These are phyloP conservation scores for Cybosia mesomella DNA, from an alignment of 2,888 invertebrate species.

Conservation along the genomic window DNA sequence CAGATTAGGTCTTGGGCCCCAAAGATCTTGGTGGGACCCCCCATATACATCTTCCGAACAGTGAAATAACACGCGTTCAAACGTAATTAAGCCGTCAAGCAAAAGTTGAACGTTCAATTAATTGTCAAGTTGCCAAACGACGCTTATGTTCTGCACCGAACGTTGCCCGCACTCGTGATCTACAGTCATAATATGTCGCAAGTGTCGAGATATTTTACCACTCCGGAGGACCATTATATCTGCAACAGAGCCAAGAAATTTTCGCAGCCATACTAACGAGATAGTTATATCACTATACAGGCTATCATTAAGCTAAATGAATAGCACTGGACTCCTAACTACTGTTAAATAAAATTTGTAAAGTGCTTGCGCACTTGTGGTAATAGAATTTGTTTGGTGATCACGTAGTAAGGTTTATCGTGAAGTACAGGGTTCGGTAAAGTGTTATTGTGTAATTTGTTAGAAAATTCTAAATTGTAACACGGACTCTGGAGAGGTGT, in stretches of 20 bases:
- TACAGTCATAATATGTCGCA: conserved; percentile 49
- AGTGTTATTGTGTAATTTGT: too few relatives aligned
- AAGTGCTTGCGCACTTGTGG: conserved; percentile 46
- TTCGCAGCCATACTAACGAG: conserved; percentile 41
- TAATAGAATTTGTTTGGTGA: neutral
- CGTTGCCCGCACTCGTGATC: conserved; percentile 34
- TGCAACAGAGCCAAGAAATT: conserved; percentile 54
- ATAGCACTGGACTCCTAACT: conserved; percentile 51
- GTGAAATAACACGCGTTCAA: neutral
- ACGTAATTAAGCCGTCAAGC: conserved; percentile 9
- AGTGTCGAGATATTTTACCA: conserved; percentile 52
- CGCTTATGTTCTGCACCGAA: conserved; percentile 35
- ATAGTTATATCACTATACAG: conserved; percentile 50
- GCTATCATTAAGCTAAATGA: conserved; percentile 56
- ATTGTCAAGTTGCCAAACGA: conserved; percentile 44
- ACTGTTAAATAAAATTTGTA: conserved; percentile 55
- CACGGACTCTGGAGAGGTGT: too few relatives aligned
- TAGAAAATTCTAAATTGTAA: too few relatives aligned
- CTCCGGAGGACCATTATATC: conserved; percentile 52
- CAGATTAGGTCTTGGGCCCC: too few relatives aligned
- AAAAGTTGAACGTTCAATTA: conserved; percentile 29
- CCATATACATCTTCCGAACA: neutral
- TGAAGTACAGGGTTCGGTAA: too few relatives aligned
- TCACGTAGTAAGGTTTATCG: neutral
- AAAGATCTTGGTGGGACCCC: too few relatives aligned